Evolutionary conservation across 1,140 invertebrate species (phyloP).

Genomic region (Colletes latitarsis): DNA sequence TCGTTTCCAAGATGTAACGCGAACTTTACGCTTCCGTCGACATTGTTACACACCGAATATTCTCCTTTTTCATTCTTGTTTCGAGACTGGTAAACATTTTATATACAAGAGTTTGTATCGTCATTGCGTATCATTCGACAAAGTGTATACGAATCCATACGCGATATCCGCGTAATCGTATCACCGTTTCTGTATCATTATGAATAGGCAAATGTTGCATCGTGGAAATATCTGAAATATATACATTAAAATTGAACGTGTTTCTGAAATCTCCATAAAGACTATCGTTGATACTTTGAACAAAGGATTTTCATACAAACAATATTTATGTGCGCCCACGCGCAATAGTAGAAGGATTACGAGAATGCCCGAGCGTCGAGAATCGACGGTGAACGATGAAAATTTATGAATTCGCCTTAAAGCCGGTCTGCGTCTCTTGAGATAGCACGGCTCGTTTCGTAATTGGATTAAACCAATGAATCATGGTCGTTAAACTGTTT

Average conservation of each 20-base stretch:
- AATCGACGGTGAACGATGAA: constrained; percentile 35
- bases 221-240: no score
- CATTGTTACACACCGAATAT: no score
- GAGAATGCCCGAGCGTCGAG: not conserved
- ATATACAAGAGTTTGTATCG: not conserved
- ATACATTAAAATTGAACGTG: no score
- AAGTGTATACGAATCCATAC: no score
- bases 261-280: no score
- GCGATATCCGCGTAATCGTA: no score
- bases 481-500: constrained; percentile 56
- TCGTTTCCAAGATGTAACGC: not conserved
- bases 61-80: no score
- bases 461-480: constrained; percentile 62
- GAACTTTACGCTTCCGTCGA: not conserved
- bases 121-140: no score
- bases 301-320: not conserved
- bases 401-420: constrained; percentile 55
- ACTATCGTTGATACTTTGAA: not conserved
- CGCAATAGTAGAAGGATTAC: not conserved
- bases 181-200: no score
- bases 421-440: constrained; percentile 23
- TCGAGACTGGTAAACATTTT: not conserved
- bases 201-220: no score
- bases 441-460: constrained; percentile 27
- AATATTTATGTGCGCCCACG: not conserved